A percentile compares a stretch with the other conserved stretches of the same genome.
Evolutionary conservation across 2,113 vertebrate genomes (phyloP).

Genomic region (Sapayoa aenigma): DNA sequence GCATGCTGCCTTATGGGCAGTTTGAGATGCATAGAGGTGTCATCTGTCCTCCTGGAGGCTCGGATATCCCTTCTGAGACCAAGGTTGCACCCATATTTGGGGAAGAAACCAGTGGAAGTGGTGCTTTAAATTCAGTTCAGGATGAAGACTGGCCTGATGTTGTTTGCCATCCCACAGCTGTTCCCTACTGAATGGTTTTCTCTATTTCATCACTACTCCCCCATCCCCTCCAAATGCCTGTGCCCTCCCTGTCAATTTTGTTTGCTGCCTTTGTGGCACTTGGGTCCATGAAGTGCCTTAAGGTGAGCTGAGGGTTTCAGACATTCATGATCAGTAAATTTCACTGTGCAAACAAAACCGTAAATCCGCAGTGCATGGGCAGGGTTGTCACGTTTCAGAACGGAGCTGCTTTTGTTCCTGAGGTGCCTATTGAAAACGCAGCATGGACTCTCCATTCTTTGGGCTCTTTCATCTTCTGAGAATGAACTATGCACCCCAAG

Average conservation of each 20-base stretch:
- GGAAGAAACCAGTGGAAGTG: not conserved
- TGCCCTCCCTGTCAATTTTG: not conserved
- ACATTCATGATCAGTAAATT: constrained; percentile 50
- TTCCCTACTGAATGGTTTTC: not conserved
- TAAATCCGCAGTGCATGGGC: not conserved
- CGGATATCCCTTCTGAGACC: accelerated
- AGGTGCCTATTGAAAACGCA: constrained; percentile 16
- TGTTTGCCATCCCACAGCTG: not conserved
- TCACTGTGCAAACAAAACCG: constrained; percentile 33
- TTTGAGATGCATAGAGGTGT: not conserved
- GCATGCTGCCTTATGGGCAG: not conserved
- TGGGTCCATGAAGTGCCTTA: not conserved
- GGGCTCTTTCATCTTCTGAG: constrained; percentile 57
- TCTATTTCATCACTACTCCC: not conserved
- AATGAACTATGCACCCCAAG: constrained; percentile 24
- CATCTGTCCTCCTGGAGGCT: not conserved
- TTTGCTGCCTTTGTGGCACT: not conserved
- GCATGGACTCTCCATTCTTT: constrained; percentile 18
- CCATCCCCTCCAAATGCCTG: not conserved
- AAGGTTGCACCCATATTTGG: not conserved
- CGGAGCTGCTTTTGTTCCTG: constrained; percentile 31
- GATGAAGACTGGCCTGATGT: not conserved
- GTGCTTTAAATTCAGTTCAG: not conserved
- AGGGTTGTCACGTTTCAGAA: constrained; percentile 33
- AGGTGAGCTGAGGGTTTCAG: constrained; percentile 30